A percentile compares a stretch with the other conserved stretches of the same genome.
Conservation (phyloP, 2,113 vertebrate genomes). For the Vulpes lagopus region DNA sequence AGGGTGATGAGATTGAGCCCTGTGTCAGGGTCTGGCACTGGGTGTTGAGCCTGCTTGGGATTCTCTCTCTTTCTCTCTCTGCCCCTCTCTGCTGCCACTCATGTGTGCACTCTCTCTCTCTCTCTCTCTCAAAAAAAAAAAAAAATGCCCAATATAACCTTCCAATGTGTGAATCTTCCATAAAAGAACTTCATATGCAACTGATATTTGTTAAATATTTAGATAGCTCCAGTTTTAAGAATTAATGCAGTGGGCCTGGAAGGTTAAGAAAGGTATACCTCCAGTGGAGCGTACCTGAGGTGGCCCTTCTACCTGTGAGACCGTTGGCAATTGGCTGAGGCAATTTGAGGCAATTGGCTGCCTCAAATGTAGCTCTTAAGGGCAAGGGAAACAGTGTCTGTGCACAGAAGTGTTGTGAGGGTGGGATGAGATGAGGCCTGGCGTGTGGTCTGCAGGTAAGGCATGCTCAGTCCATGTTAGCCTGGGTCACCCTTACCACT, state of each 20-base stretch:
- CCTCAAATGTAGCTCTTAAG: neutral
- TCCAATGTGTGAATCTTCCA: neutral
- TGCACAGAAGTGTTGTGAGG: neutral
- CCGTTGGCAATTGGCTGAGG: neutral
- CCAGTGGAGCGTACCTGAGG: rapidly evolving
- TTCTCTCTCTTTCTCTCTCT: neutral
- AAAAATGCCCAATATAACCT: neutral
- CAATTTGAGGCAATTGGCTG: too few relatives aligned
- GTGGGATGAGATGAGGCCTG: too few relatives aligned
- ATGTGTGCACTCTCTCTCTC: neutral
- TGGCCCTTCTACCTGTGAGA: neutral
- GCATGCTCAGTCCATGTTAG: rapidly evolving
- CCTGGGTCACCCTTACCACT: neutral
- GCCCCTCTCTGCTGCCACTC: too few relatives aligned
- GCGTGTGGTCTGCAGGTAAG: neutral
- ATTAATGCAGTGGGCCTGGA: neutral
- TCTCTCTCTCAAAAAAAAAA: neutral
- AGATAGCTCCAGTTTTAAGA: neutral
- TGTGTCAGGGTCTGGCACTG: neutral
- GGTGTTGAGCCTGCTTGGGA: too few relatives aligned
- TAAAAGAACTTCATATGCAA: neutral
- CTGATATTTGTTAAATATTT: neutral
- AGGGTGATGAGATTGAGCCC: neutral
- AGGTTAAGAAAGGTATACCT: neutral
- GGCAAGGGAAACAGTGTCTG: rapidly evolving